phyloP scores from a whole-genome alignment of 2,888 invertebrate species.

The Apantesis nais region DNA sequence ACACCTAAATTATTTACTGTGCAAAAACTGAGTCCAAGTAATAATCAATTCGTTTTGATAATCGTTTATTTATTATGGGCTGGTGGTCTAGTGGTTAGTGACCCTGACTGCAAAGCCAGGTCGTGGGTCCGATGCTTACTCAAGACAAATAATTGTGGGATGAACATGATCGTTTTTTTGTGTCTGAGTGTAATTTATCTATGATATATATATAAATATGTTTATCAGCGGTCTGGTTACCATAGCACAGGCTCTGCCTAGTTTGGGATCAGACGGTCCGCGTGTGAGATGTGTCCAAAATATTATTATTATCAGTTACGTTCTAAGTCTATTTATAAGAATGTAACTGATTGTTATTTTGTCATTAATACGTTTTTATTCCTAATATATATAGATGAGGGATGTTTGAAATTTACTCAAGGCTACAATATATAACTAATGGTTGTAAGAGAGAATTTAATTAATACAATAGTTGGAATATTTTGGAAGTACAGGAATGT shows the following conservation, averaged over 20 bases:
- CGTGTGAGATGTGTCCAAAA: too few relatives aligned
- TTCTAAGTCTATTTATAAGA: background rate
- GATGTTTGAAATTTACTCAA: background rate
- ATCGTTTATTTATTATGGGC: constrained; percentile 35
- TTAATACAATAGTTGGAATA: background rate
- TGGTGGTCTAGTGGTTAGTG: too few relatives aligned
- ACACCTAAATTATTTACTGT: constrained; percentile 48
- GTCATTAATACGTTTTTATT: background rate
- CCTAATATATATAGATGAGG: background rate
- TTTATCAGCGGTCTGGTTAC: too few relatives aligned
- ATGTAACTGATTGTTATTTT: background rate
- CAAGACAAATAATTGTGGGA: too few relatives aligned
- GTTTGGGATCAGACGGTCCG: too few relatives aligned
- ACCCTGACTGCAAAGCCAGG: too few relatives aligned
- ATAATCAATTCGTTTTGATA: constrained; percentile 33
- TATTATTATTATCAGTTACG: constrained; percentile 19
- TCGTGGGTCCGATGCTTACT: too few relatives aligned
- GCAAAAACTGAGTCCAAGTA: constrained; percentile 26
- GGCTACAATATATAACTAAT: background rate
- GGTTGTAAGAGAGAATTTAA: background rate
- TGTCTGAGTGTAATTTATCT: too few relatives aligned
- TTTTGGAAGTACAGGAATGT: background rate
- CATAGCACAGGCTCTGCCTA: too few relatives aligned
- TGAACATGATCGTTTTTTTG: too few relatives aligned
- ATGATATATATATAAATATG: too few relatives aligned